Evolutionary conservation across 2,113 vertebrate genomes (phyloP), one percentile per base, ranked within the genome.

Genomic region (Etia nguti): DNA sequence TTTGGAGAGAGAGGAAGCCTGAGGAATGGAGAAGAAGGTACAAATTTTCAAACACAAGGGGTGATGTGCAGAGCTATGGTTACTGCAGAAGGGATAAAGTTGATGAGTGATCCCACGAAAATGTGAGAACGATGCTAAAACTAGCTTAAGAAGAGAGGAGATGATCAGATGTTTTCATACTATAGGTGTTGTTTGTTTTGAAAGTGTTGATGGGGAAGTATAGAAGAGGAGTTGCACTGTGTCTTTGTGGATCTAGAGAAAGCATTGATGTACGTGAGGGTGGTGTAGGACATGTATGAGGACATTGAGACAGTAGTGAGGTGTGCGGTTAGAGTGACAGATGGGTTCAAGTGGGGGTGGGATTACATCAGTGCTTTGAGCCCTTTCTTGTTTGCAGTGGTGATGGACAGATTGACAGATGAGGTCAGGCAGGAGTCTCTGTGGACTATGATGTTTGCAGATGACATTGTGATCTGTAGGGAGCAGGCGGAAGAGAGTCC

Each of bases 151-250:
- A 16, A 11, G 13, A 16, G 43, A 6, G 43, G 43, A 6, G 43
- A 15, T 11, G 5, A 48, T 16, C 43, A 48, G 13, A 48, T 48
- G 43, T 6, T 15, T 48, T 15, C 43, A 16, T 54, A n/a, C 52
- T n/a, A 6, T 18, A 1, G 24, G 36, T 12, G 1, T 15, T 41
- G n/a, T 41, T 22, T 68, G n/a, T 62, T n/a, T 36, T 65, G 10
- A 31, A 65, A 6, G 2, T 24, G 62, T 24, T 43, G 62, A 43
- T 0, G 3, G 0, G 11, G 36, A 70, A 43, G 65, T 10, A 24
- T 6, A 43, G 0, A 0, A 10, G 38, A 70, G n/a, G 65, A 1
- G 2, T 12, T 70, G 12, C 13, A 57, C 55, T 11, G n/a, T 22
- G 0, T 22, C 12, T 15, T 4, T 70, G 65, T 70, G n/a, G 36